Evolutionary conservation across 1,140 invertebrate genomes (phyloP), one percentile per base, ranked within the genome.

Genomic region (Philopotamus ludificatus): DNA sequence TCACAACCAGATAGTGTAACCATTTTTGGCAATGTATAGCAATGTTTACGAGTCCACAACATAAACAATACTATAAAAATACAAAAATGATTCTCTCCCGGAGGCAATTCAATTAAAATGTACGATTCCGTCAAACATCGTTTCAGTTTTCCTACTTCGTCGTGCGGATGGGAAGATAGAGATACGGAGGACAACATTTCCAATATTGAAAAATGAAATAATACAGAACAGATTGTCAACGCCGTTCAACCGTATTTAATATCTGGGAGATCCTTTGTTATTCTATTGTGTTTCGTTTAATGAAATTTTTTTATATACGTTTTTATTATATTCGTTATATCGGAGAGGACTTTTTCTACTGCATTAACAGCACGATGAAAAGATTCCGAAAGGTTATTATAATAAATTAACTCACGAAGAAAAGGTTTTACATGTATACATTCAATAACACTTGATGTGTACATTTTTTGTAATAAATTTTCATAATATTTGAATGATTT

Each of bases 1-100:
- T 47, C 41, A 49, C 47, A 49, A 47, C 15, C 42, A 60, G 44
- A 60, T 47, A 60, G 16, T 2, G 42, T 26, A 47, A 60, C 41
- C 47, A 42, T 22, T 47, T 28, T 60, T 60, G 57, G 57, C 57
- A 60, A 12, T 47, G 44, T 16, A 20, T 4, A 15, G 18, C 44
- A 20, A 16, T 16, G 44, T 47, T 47, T 47, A 7, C 44, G 44
- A 7, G 28, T 4, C 28, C 28, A 34, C 28, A 15, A 20, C 18
- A 20, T 15, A 20, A 47, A 20, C 44, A 20, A 47, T 12, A 16
- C 44, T 7, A 47, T 12, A 47, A 47, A 47, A 8, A 16, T 16
- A 7, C 34, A 20, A 20, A 20, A 47, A 47, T 47, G 18, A 15
- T 20, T 47, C 18, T 47, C 44, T 34, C 28, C 4, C 28, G 12